Evolutionary conservation across 2,888 invertebrate species (phyloP).

Genomic region (Netelia virgata): DNA sequence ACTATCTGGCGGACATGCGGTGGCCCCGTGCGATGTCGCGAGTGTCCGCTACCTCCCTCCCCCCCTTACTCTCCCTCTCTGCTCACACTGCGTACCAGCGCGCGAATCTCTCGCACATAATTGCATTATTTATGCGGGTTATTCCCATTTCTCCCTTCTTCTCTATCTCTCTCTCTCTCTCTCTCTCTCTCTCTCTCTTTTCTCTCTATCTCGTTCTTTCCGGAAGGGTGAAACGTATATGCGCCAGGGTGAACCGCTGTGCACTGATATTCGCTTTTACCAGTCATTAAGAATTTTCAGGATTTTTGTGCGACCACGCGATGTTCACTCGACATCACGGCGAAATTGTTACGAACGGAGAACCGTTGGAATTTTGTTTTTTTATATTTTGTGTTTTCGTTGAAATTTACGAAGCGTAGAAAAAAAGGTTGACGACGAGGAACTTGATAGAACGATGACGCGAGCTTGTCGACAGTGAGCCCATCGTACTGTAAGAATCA

Average conservation of each 20-base stretch:
- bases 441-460: neutral
- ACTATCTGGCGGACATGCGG: conserved; percentile 77
- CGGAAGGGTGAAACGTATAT: conserved; percentile 56
- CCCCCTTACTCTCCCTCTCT: neutral
- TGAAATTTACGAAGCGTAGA: neutral
- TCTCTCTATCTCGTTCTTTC: conserved; percentile 27
- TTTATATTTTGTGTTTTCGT: neutral
- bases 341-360: neutral
- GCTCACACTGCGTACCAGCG: neutral
- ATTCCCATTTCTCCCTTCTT: conserved; percentile 56
- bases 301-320: conserved; percentile 16
- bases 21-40: conserved; percentile 52
- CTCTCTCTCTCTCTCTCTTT: conserved; percentile 27
- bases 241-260: neutral
- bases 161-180: conserved; percentile 45
- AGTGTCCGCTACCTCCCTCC: conserved; percentile 31
- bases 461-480: conserved; percentile 2
- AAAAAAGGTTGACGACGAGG: neutral
- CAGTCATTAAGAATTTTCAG: conserved; percentile 59
- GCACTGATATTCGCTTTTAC: conserved; percentile 60
- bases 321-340: neutral
- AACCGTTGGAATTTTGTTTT: neutral
- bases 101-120: conserved; percentile 69
- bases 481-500: neutral
- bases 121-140: conserved; percentile 75